A percentile compares a stretch with the other conserved stretches of the same genome.
Evolutionary conservation across 2,113 vertebrate species (phyloP).

Genomic region (Piprites chloris): DNA sequence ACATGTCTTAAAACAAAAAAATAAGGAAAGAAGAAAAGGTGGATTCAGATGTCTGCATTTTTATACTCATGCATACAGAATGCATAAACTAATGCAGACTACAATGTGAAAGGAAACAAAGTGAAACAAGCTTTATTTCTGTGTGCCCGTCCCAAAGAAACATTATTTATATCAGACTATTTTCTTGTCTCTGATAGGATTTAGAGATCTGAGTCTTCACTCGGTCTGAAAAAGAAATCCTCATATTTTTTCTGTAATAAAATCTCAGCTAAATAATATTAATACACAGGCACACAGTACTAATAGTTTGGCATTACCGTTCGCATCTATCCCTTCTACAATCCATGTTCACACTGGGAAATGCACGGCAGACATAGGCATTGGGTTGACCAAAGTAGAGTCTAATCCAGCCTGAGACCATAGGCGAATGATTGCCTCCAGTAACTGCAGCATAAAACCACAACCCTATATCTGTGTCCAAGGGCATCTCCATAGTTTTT

Average conservation of each 20-base stretch:
- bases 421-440: background rate
- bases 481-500: background rate
- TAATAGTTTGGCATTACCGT: background rate
- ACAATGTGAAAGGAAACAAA: background rate
- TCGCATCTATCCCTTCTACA: background rate
- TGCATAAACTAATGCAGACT: background rate
- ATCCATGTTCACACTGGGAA: accelerated
- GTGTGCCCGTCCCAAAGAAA: background rate
- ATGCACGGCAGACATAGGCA: background rate
- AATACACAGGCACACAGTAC: background rate
- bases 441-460: background rate
- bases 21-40: background rate
- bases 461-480: background rate
- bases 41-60: background rate
- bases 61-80: background rate
- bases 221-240: background rate
- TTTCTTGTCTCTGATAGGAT: background rate
- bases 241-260: background rate
- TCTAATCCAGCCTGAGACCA: background rate
- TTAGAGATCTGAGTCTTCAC: background rate
- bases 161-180: background rate
- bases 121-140: background rate
- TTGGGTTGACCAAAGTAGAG: background rate
- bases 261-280: background rate
- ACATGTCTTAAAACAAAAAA: background rate